Evolutionary conservation across 2,113 vertebrate species (phyloP).

Genomic region (Lichenostomus cassidix): DNA sequence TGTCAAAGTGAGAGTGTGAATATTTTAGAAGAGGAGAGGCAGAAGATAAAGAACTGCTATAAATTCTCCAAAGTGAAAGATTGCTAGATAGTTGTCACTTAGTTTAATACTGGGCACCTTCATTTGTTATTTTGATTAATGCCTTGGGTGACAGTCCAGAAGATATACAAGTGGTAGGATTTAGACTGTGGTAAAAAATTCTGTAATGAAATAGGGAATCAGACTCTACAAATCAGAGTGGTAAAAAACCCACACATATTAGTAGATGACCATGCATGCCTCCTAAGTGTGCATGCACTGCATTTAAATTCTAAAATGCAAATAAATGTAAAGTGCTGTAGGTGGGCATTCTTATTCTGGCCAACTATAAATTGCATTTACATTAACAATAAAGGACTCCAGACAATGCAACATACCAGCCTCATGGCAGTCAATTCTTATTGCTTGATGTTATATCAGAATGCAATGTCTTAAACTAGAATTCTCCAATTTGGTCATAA

Average conservation of each 20-base stretch:
- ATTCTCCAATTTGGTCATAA: not conserved
- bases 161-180: not conserved
- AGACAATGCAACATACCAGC: not conserved
- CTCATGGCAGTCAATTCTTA: not conserved
- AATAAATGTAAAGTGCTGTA: not conserved
- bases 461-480: not conserved
- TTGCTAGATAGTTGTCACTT: not conserved
- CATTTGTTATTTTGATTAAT: not conserved
- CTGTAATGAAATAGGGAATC: not conserved
- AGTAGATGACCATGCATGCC: not conserved
- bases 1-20: not conserved
- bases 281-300: not conserved
- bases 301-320: not conserved
- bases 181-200: not conserved
- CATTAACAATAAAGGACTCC: not conserved
- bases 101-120: not conserved
- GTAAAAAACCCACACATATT: not conserved
- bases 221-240: not conserved
- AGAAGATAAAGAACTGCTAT: not conserved
- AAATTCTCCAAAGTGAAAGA: not conserved
- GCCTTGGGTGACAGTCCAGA: not conserved
- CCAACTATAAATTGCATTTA: not conserved
- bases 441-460: not conserved
- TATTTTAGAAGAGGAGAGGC: not conserved
- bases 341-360: not conserved